Percentiles rank a stretch among this genome's conserved stretches.
These are phyloP conservation scores for Oegoconia quadripuncta DNA, from an alignment of 2,888 invertebrate species.

Conservation along the genomic window DNA sequence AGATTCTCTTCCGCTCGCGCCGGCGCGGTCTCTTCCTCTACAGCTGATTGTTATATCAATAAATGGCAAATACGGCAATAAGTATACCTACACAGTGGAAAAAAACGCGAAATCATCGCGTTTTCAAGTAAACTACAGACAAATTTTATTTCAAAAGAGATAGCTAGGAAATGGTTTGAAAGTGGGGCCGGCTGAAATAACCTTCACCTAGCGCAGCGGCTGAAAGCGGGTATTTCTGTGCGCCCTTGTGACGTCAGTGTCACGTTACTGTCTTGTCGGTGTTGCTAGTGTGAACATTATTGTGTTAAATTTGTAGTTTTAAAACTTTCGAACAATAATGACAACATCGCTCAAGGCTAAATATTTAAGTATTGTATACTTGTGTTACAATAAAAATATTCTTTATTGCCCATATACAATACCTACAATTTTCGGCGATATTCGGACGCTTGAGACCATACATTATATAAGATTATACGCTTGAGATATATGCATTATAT, in stretches of 20 bases:
- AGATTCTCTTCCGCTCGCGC: conserved; percentile 39
- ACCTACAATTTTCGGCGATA: too few relatives aligned
- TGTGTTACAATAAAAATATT: too few relatives aligned
- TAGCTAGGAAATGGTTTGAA: background rate
- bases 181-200: conserved; percentile 26
- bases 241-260: conserved; percentile 71
- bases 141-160: background rate
- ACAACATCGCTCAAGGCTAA: too few relatives aligned
- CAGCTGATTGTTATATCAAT: conserved; percentile 59
- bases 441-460: too few relatives aligned
- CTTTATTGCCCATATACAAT: too few relatives aligned
- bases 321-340: too few relatives aligned
- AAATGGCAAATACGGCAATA: background rate
- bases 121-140: background rate
- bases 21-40: conserved; percentile 30
- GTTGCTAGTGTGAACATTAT: conserved; percentile 38
- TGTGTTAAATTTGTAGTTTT: background rate
- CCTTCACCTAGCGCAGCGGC: conserved; percentile 74
- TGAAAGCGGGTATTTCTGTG: conserved; percentile 69
- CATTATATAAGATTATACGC: too few relatives aligned
- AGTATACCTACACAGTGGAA: background rate
- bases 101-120: conserved; percentile 7
- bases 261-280: conserved; percentile 44
- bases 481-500: too few relatives aligned
- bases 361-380: too few relatives aligned